phyloP scores from a whole-genome alignment of 2,113 vertebrate genomes.

The Cephalopterus ornatus region DNA sequence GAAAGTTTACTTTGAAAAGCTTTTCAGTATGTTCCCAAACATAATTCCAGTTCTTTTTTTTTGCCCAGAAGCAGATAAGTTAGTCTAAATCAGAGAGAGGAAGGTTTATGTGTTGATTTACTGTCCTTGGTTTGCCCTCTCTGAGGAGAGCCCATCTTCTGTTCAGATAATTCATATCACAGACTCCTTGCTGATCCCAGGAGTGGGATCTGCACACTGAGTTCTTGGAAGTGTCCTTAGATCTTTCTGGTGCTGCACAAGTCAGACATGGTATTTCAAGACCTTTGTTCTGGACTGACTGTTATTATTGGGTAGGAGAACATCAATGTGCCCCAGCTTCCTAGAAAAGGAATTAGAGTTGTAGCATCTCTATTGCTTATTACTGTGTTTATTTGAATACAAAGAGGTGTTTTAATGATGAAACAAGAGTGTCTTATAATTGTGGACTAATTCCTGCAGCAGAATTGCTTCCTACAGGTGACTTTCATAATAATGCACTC shows the following conservation, averaged over 20 bases:
- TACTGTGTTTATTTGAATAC: background rate
- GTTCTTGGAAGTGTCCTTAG: background rate
- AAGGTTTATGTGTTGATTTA: background rate
- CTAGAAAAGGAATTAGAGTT: accelerated
- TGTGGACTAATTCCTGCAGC: background rate
- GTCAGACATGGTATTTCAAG: accelerated
- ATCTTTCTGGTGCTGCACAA: background rate
- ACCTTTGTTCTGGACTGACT: background rate
- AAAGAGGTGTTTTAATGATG: background rate
- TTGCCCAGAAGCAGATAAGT: background rate
- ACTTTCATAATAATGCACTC: background rate
- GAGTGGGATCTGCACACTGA: background rate
- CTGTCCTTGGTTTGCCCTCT: background rate
- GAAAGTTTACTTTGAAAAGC: background rate
- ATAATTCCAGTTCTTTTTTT: background rate
- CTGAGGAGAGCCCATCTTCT: accelerated
- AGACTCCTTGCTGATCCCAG: background rate
- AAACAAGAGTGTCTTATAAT: background rate
- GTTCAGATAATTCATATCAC: background rate
- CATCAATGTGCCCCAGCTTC: accelerated
- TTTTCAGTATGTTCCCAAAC: accelerated
- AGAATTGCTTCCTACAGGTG: background rate
- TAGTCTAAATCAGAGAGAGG: accelerated
- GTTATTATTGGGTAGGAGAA: background rate
- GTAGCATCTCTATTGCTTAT: accelerated